Evolutionary conservation across 2,888 invertebrate species (phyloP).

Genomic region (Adelphocoris suturalis): DNA sequence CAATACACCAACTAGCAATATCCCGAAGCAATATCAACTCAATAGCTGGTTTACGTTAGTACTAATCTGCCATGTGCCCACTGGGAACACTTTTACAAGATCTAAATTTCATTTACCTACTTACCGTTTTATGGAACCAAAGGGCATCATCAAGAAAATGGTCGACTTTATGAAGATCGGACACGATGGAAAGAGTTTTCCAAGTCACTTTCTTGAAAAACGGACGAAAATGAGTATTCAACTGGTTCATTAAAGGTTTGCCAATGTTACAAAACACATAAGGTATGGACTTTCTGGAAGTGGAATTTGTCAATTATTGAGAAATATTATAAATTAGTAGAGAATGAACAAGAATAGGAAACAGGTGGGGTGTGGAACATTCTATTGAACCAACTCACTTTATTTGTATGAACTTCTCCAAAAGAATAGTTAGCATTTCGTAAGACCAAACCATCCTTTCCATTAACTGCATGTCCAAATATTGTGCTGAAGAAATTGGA

Average conservation of each 20-base stretch:
- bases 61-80: too few species aligned
- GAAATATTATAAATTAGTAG: too few species aligned
- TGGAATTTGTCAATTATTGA: background rate
- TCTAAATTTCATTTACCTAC: background rate
- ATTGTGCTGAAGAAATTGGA: conserved; percentile 63
- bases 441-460: conserved; percentile 68
- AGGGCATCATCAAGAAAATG: conserved; percentile 83
- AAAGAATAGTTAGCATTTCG: conserved; percentile 65
- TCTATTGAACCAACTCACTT: conserved; percentile 23
- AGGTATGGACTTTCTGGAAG: conserved; percentile 81
- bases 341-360: too few species aligned
- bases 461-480: conserved; percentile 67
- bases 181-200: conserved; percentile 87
- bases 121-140: conserved; percentile 84
- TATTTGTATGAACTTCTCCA: conserved; percentile 64
- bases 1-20: too few species aligned
- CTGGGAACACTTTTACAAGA: too few species aligned
- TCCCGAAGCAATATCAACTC: too few species aligned
- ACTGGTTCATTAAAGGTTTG: conserved; percentile 70
- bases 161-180: conserved; percentile 82
- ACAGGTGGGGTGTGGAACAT: background rate
- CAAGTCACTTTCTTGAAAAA: conserved; percentile 89
- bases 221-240: conserved; percentile 73
- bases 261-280: conserved; percentile 82
- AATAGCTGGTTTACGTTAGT: too few species aligned